Conservation (phyloP, 2,113 vertebrate species). For the Spermophilus dauricus region DNA sequence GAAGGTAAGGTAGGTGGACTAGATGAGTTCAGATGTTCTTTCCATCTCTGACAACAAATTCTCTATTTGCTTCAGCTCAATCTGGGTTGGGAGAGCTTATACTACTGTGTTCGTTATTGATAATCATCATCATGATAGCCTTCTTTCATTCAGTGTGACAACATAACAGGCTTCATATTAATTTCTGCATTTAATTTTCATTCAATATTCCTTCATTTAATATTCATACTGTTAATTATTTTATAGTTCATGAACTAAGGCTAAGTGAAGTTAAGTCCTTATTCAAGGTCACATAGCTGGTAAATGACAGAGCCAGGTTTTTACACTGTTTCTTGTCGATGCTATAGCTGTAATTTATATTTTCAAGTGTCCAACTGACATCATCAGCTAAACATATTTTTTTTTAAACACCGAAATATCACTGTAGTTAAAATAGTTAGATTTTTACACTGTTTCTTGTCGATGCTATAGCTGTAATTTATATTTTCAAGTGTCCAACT, state of each 20-base stretch:
- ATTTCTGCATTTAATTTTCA: not conserved
- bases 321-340: slow-evolving; percentile 8
- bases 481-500: slow-evolving; percentile 20
- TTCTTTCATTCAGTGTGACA: not conserved
- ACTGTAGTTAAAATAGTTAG: slow-evolving; percentile 45
- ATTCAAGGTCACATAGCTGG: slow-evolving; percentile 1
- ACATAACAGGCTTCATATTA: not conserved
- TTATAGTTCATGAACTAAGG: not conserved
- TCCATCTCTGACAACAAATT: not conserved
- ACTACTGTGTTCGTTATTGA: not conserved
- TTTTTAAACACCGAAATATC: slow-evolving; percentile 4
- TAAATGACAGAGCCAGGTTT: not conserved
- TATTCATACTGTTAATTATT: not conserved
- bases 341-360: not conserved
- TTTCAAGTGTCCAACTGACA: slow-evolving; percentile 21
- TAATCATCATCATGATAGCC: not conserved
- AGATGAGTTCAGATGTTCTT: not conserved
- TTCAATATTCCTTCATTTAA: not conserved
- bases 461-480: not conserved
- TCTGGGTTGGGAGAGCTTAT: not conserved
- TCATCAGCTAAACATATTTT: slow-evolving; percentile 26
- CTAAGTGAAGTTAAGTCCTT: not conserved
- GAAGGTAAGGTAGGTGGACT: not conserved
- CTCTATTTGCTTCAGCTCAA: not conserved
- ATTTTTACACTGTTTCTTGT: slow-evolving; percentile 52